Percentiles rank a stretch among this genome's conserved stretches.
Conservation (phyloP, 2,888 invertebrate species). For the Laothoe populi region DNA sequence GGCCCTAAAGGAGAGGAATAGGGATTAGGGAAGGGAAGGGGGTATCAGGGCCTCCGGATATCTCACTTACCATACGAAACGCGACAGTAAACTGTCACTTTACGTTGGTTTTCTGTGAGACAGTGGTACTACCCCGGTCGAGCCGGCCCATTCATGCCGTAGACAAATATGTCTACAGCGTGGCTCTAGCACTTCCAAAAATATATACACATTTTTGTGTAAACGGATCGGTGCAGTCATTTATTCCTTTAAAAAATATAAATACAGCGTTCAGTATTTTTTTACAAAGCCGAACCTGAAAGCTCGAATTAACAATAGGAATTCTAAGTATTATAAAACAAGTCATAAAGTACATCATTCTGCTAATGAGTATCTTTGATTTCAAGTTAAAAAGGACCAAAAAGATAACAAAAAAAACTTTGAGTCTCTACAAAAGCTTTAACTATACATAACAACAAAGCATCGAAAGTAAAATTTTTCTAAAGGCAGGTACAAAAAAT, state of each 20-base stretch:
- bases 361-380: neutral
- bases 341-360: conserved; percentile 6
- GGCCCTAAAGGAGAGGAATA: no score
- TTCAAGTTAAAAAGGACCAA: neutral
- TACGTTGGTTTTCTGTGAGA: no score
- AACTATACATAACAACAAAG: neutral
- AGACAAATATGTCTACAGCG: no score
- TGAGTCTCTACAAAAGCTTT: neutral
- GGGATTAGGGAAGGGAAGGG: no score
- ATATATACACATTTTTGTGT: no score
- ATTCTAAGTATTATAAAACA: neutral
- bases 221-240: no score
- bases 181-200: no score
- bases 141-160: no score
- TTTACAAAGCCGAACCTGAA: neutral
- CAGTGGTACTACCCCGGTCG: no score
- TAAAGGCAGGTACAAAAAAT: neutral
- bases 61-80: no score
- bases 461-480: neutral
- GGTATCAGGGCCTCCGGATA: no score
- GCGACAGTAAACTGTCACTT: no score
- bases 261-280: neutral
- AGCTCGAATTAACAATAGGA: neutral
- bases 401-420: neutral
- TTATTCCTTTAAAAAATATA: neutral